Base-by-base conservation (phyloP, 2,888 invertebrate genomes). In the Allygus modestus region DNA sequence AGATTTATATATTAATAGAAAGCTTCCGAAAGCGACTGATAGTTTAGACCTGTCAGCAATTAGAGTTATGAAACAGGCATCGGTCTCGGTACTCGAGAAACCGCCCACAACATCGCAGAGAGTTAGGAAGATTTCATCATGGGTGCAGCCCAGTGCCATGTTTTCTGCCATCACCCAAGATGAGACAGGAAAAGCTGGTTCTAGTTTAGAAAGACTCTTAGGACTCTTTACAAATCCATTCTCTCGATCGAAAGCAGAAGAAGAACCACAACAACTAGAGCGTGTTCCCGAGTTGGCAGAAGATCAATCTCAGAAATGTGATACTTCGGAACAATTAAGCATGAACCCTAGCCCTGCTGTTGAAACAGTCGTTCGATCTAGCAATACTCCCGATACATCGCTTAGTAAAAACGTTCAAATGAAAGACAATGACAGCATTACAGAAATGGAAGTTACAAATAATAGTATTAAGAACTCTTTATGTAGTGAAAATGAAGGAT, bases 191-290 rank as follows among this genome's bases (percentile, higher is more conserved):
- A 88, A 89, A 84, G 89, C 91, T 20, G 93, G 93, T 0, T 92
- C 93, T 9, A 93, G 94, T 88, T 90, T 95, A 81, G 94, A 94
- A 86, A 94, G 94, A 88, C 89, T 95, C 1, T 88, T 94, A 0
- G 94, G 94, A 33, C 88, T 95, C 0, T 94, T 95, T 89, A 94
- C 94, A 86, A 93, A 94, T 89, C 93, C 94, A 0, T 87, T 87
- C 69, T 82, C 82, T 17, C 37, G 85, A 77, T 73, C 69, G 43
- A 82, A 82, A 54, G 15, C 75, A 28, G 82, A 82, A 75, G 85
- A 85, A 31, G 82, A 77, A 43, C 65, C 69, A 1, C 73, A 41
- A 28, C 81, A 54, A 26, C 73, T 81, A 28, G 69, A 81, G 51
- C 81, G 83, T 33, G 83, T 83, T 54, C 83, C 83, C 28, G 83